Base-by-base conservation (phyloP, 2,888 invertebrate genomes). In the Polydrusus pterygomalis region DNA sequence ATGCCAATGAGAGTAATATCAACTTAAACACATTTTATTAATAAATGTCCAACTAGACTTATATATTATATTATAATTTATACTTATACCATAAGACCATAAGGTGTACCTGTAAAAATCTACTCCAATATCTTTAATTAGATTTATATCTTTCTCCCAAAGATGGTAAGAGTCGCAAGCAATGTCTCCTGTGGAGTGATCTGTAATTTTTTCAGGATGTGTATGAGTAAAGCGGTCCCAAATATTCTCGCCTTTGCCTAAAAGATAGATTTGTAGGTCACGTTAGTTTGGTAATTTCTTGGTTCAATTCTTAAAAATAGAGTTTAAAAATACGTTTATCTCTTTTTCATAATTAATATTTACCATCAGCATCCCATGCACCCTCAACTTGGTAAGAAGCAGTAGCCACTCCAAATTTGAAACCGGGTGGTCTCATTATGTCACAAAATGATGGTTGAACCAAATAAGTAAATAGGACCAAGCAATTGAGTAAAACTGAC, bases 101-200 rank as follows among this genome's bases (percentile, higher is more conserved):
- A n/a, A n/a, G n/a, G n/a, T n/a, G 25, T 70, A 77, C 77, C 79
- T 67, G 47, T 79, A 80, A 47, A 62, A 89, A 72, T 87, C 80
- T 2, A 91, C 90, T 0, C 91, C 91, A 0, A 93, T 85, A 25
- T 89, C 83, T 68, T 88, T 89, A 73, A 93, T 82, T 54, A 92
- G 84, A 51, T 86, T 81, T 0, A 93, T 90, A 80, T 94, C 94
- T 25, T 90, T 89, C 79, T 88, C 87, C 84, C 90, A 91, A 74
- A 87, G 89, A 84, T 93, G 90, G 85, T 93, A 94, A 34, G 93
- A 92, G 84, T 93, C 92, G 70, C 91, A 91, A 0, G 93, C 91
- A 0, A 92, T 86, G 81, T 93, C 92, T 0, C 91, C 93, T 34
- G 89, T 92, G 13, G 58, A 76, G 38, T 79, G 77, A 69, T 92